Base-by-base conservation (phyloP, 2,113 vertebrate genomes). In the Lepus timidus region DNA sequence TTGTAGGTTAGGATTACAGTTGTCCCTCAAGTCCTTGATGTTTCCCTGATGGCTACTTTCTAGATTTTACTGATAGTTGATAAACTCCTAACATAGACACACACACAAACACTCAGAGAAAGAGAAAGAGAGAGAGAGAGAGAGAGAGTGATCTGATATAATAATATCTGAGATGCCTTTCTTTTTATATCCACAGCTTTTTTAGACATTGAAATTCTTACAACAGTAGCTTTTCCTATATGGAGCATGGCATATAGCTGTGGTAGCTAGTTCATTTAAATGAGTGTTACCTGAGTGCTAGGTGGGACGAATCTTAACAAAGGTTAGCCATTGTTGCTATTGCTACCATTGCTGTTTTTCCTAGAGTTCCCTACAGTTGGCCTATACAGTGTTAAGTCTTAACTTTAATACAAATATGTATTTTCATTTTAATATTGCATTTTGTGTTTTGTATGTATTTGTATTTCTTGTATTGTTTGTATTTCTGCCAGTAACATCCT, bases 391-490 rank as follows among this genome's bases (percentile, higher is more conserved):
- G 29, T 73, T 85, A 82, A 67, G 76, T 78, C 12, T 88, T 13
- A 70, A 7, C 7, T 94, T 87, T 82, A 85, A 20, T 73, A 20
- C 12, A 17, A 65, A 44, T n/a, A 68, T 13, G 9, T 29, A 65
- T 95, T 82, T 85, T 93, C 49, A 64, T 22, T 83, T 80, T 75
- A 20, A 52, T 84, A 23, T 36, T 73, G 4, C 6, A 55, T 55
- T 87, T 91, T 58, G 55, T 58, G 19, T 58, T 58, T 17, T 58
- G 19, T 58, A 58, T 58, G 55, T 58, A 19, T 19, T 17, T 89
- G 3, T 73, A 14, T 91, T 90, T 58, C 25, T 62, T 23, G 7
- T 49, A 44, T 91, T 93, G 91, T 93, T 85, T n/a, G 80, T 19
- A 58, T 75, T 87, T 61, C 16, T 80, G 6, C 1, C 27, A 62